Evolutionary conservation across 2,888 invertebrate genomes (phyloP), one percentile per base, ranked within the genome.

Genomic region (Seladonia tumulorum): DNA sequence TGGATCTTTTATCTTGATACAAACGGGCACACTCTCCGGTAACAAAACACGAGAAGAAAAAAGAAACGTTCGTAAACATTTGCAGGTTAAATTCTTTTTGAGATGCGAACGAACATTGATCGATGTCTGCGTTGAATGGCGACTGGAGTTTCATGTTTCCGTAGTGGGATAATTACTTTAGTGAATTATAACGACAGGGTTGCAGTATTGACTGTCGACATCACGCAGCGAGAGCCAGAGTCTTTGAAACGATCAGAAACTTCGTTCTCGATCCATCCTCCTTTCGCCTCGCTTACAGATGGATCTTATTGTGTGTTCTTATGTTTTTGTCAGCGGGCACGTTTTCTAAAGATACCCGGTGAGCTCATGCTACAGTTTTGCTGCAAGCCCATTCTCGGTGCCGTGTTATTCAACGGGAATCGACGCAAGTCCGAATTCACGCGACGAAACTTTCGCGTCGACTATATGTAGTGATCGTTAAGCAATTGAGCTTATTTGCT

Each of bases 401-500:
- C n/a, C 70, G 70, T n/a, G 81, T 14, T 60, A 76, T 75, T 77
- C 42, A 60, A 39, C 25, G n/a, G 0, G 70, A 42, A 77, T 85
- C 82, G 39, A 63, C 79, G 76, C 73, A 79, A 82, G 72, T 60
- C 16, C 82, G 22, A 82, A 75, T 81, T 77, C 68, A 68, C 35
- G 29, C 39, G 42, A 78, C 63, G 78, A 81, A 81, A 84, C 39
- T 71, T 42, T 73, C 42, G 22, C 74, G 73, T 66, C 81, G 68
- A 29, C 53, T 35, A 22, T 42, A n/a, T n/a, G n/a, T n/a, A 71
- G 70, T 7, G 66, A 81, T 71, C 66, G 78, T 81, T 76, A 47
- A 22, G 45, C 49, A 35, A 53, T 71, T 35, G 35, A 25, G n/a
- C 22, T 47, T 29, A 63, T 66, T 22, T 29, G 1, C 45, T 29